Evolutionary conservation across 2,888 invertebrate genomes (phyloP).

Genomic region (Limnephilus auricula): DNA sequence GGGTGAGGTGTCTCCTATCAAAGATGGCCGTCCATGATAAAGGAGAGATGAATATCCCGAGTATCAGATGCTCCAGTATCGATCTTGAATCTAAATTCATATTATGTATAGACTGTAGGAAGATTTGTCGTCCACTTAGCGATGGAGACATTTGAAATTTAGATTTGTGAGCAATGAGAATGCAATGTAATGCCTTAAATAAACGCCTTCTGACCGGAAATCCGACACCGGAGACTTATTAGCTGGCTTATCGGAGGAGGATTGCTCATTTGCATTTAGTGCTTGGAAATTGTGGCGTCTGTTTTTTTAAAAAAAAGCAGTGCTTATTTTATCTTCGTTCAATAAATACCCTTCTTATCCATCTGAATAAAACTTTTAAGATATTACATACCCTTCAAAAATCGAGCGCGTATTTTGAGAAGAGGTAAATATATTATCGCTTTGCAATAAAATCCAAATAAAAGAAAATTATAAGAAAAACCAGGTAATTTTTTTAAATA

Average conservation of each 20-base stretch:
- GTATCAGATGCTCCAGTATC: conserved; percentile 63
- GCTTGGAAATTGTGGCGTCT: neutral
- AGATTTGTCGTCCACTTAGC: conserved; percentile 61
- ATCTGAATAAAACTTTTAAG: no score
- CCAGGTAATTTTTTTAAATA: no score
- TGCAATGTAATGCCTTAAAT: conserved; percentile 56
- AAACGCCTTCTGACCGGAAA: conserved; percentile 32
- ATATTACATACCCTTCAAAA: no score
- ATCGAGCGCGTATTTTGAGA: no score
- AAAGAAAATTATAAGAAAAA: no score
- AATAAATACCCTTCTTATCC: no score
- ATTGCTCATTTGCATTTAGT: neutral
- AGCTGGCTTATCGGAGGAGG: neutral
- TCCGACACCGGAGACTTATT: conserved; percentile 3
- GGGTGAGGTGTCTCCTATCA: conserved; percentile 67
- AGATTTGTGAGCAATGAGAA: conserved; percentile 59
- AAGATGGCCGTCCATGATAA: conserved; percentile 80
- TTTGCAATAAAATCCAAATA: no score
- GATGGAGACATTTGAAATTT: conserved; percentile 62
- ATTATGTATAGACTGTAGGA: conserved; percentile 30
- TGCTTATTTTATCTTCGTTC: no score
- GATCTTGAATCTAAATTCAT: conserved; percentile 63
- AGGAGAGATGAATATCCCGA: conserved; percentile 73
- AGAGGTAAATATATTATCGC: no score
- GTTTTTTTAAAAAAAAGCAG: no score